Percentiles rank a stretch among this genome's conserved stretches.
These are phyloP conservation scores for Proteles cristata DNA, from an alignment of 2,113 vertebrate species.

Conservation along the genomic window DNA sequence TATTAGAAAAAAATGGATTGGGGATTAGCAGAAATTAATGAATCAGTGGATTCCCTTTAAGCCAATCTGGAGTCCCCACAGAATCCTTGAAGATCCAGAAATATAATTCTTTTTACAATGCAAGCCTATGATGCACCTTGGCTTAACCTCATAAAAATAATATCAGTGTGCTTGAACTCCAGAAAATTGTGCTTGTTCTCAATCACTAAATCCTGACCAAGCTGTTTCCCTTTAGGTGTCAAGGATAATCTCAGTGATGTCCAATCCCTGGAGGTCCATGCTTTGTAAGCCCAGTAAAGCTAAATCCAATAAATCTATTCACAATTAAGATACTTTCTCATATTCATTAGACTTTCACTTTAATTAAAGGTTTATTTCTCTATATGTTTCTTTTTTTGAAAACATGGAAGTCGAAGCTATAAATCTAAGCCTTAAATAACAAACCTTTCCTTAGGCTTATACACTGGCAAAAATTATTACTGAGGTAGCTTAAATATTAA, in stretches of 20 bases:
- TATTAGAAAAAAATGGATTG: background rate
- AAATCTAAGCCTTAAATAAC: conserved; percentile 32
- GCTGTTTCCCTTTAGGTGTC: background rate
- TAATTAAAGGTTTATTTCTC: conserved; percentile 48
- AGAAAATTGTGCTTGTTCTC: background rate
- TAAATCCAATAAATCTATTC: conserved; percentile 34
- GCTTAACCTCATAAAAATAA: background rate
- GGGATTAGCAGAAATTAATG: background rate
- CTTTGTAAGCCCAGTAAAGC: conserved; percentile 16
- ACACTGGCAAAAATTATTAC: conserved; percentile 27
- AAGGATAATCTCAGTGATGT: background rate
- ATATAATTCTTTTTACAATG: background rate
- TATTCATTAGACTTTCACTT: conserved; percentile 46
- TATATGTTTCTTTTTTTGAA: background rate
- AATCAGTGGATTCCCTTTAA: background rate
- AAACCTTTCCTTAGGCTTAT: background rate
- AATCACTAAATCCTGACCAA: background rate
- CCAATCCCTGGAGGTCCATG: background rate
- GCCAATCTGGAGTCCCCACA: background rate
- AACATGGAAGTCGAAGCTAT: conserved; percentile 11
- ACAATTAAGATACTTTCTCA: background rate
- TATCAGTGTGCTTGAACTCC: background rate
- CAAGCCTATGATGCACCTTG: background rate
- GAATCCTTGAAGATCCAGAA: background rate
- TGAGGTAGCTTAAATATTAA: conserved; percentile 21